Base-by-base conservation (phyloP, 2,888 invertebrate genomes). In the Dryocosmus kuriphilus region DNA sequence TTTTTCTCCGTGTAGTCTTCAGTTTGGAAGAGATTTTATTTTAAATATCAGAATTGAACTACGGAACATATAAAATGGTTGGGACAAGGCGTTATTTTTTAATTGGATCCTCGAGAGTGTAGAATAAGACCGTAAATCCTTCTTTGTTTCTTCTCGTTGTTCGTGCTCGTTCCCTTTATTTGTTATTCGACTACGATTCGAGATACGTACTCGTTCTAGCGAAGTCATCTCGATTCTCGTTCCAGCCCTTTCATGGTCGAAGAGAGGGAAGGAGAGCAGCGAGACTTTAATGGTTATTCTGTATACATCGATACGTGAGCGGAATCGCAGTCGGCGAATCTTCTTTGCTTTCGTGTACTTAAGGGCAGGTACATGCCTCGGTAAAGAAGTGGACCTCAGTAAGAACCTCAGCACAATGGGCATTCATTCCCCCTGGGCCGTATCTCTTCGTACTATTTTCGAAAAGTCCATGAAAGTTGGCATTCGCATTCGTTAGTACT, bases 221-320 rank as follows among this genome's bases (percentile, higher is more conserved):
- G 67, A 81, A 80, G 76, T 81, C n/a, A 71, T 71, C 46, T 65
- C 22, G 57, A 22, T 57, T 51, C 62, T 81, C 76, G 81, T 75
- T 79, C 75, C 78, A 77, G 80, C 80, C 80, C 79, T 61, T 81
- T 77, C 80, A 79, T 75, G 80, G 77, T 71, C 79, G 75, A 81
- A 55, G 78, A 80, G 79, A 81, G 80, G 77, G 74, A 76, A 80
- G 74, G 41, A 41, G 41, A 32, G 16, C 41, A n/a, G 77, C 77
- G 55, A 78, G 74, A 79, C 78, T 83, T 82, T 82, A 83, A 83
- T 83, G 81, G 82, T 77, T 76, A 79, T 74, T 71, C 77, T 65
- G 75, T 80, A 79, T 80, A 80, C 74, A 79, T 79, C 77, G 80
- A 82, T 81, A 80, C 80, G 82, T 82, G 83, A 84, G 80, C 74